A percentile compares a stretch with the other conserved stretches of the same genome.
These are phyloP conservation scores for Schlechtendalia chinensis DNA, from an alignment of 1,140 invertebrate genomes.

Conservation along the genomic window DNA sequence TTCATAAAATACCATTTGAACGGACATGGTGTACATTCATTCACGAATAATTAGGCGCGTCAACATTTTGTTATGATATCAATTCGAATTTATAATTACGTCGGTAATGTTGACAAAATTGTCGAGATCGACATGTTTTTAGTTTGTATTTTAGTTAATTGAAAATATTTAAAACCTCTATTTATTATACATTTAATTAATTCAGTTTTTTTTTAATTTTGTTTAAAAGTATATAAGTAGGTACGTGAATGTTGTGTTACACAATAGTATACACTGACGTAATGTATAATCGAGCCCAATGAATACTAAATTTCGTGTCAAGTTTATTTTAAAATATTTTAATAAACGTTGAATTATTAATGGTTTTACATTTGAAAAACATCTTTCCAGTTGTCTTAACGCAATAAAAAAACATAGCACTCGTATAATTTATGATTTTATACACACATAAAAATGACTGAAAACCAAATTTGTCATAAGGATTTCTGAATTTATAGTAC, in stretches of 20 bases:
- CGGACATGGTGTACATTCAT: neutral
- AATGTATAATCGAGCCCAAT: neutral
- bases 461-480: neutral
- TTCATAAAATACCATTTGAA: neutral
- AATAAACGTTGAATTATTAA: constrained; percentile 17
- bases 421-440: constrained; percentile 17
- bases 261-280: neutral
- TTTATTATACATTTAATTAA: neutral
- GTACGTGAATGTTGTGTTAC: neutral
- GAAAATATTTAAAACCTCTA: neutral
- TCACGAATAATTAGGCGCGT: constrained; percentile 8
- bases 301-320: neutral
- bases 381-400: neutral
- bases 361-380: neutral
- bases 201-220: neutral
- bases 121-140: neutral
- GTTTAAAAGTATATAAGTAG: neutral
- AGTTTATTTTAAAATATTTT: constrained; percentile 6
- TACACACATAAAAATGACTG: neutral
- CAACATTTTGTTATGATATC: neutral
- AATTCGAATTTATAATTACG: neutral
- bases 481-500: neutral
- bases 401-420: neutral
- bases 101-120: neutral
- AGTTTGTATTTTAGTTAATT: neutral